These are phyloP conservation scores for Willowsia nigromaculata DNA, from an alignment of 2,888 invertebrate genomes.

Conservation along the genomic window DNA sequence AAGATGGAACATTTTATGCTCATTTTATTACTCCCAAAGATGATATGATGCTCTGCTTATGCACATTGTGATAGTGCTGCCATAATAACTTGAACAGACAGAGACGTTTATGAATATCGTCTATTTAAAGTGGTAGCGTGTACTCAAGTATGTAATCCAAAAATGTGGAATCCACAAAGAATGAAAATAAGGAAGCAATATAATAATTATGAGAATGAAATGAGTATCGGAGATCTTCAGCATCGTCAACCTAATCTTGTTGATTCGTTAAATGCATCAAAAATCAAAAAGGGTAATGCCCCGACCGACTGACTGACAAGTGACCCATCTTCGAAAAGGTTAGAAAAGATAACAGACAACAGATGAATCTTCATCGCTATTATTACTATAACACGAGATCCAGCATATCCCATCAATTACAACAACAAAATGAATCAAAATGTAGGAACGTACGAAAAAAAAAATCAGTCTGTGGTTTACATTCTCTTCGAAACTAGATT, in stretches of 20 bases:
- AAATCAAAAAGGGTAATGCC: conserved; percentile 71
- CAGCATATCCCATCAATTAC: not conserved
- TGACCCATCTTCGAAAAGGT: conserved; percentile 71
- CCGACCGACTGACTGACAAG: conserved; percentile 73
- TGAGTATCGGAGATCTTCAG: not conserved
- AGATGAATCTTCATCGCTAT: conserved; percentile 53
- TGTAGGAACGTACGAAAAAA: conserved; percentile 24
- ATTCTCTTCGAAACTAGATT: not conserved
- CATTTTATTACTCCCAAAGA: conserved; percentile 38
- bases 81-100: conserved; percentile 23
- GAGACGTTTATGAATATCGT: conserved; percentile 16
- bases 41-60: conserved; percentile 9
- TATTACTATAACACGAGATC: not conserved
- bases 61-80: conserved; percentile 46
- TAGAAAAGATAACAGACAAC: conserved; percentile 65
- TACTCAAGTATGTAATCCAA: conserved; percentile 21
- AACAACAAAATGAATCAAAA: conserved; percentile 28
- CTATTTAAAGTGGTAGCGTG: not conserved
- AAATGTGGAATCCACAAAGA: conserved; percentile 53
- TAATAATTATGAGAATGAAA: conserved; percentile 39
- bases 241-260: conserved; percentile 39
- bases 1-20: conserved; percentile 47
- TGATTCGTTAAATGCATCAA: conserved; percentile 67
- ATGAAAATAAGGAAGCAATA: conserved; percentile 70
- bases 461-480: conserved; percentile 28